A percentile compares a stretch with the other conserved stretches of the same genome.
Conservation (phyloP, 1,140 invertebrate species). For the Portunus trituberculatus region DNA sequence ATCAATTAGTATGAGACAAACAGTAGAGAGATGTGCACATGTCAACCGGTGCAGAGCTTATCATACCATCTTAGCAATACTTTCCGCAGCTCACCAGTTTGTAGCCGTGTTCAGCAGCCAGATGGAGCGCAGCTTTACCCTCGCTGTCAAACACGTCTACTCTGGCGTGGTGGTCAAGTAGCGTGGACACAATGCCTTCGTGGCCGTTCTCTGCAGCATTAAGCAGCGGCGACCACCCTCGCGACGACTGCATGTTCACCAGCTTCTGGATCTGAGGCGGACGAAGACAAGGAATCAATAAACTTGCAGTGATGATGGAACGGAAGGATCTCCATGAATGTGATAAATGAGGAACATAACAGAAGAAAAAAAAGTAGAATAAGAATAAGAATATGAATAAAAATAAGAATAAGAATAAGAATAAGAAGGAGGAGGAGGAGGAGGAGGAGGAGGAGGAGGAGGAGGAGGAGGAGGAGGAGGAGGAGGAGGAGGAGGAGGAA, state of each 20-base stretch:
- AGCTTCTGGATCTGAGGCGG: constrained; percentile 90
- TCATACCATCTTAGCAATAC: background rate
- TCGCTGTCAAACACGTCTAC: constrained; percentile 99
- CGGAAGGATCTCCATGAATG: constrained; percentile 6
- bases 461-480: background rate
- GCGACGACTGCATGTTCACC: constrained; percentile 93
- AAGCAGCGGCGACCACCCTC: constrained; percentile 97
- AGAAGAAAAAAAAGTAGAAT: too few relatives aligned
- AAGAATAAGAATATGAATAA: too few relatives aligned
- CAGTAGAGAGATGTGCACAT: too few relatives aligned
- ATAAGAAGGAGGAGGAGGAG: background rate
- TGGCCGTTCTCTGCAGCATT: constrained; percentile 89
- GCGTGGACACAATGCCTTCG: constrained; percentile 83
- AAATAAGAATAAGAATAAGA: background rate
- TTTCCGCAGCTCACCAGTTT: constrained; percentile 68
- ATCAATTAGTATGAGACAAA: too few relatives aligned
- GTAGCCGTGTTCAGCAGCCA: constrained; percentile 96
- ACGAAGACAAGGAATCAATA: background rate
- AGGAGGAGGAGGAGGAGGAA: background rate
- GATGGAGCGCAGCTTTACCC: constrained; percentile 95
- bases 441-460: background rate
- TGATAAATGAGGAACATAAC: background rate
- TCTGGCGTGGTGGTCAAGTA: constrained; percentile 82
- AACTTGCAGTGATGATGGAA: background rate
- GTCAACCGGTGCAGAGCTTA: background rate